Evolutionary conservation across 2,888 invertebrate genomes (phyloP), one percentile per base, ranked within the genome.

Genomic region (Escarpia spicata): DNA sequence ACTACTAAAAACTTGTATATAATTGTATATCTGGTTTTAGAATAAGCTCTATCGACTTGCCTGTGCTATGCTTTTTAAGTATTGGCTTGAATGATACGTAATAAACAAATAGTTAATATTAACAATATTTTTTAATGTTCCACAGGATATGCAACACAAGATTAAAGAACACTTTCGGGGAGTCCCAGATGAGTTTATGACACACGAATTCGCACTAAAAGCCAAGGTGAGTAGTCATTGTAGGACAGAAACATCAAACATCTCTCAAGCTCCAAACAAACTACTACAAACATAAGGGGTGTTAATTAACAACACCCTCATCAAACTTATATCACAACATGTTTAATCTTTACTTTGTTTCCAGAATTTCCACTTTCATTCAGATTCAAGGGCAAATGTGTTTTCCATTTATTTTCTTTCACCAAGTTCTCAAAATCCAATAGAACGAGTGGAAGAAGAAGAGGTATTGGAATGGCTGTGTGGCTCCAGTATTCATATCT

Each of bases 131-230:
- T 91, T 2, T 37, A 91, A 3, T 91, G 44, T 90, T 93, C 94
- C 93, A 15, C 93, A 96, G 96, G 96, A 96, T 95, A 95, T 96
- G 93, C 96, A 96, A 92, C 95, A 96, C 93, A 96, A 96, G 94
- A 96, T 96, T 90, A 95, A 95, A 93, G 96, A 96, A 93, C 95
- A 96, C 93, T 96, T 96, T 93, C 93, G 96, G 92, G 96, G 96
- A 43, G 95, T 96, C 90, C 96, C 96, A 45, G 96, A 96, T 95
- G 96, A 96, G 93, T 96, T 96, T 93, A 96, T 96, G 96, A 96
- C 96, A 15, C 96, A 95, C 94, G 96, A 96, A 93, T 93, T 95
- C 92, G 96, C 96, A 26, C 95, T 95, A 90, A 95, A 95, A 95
- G 96, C 96, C 60, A 96, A 96, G 95, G 96, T 96, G 94, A 91